Conservation (phyloP, 2,888 invertebrate species). For the Amiota communis region DNA sequence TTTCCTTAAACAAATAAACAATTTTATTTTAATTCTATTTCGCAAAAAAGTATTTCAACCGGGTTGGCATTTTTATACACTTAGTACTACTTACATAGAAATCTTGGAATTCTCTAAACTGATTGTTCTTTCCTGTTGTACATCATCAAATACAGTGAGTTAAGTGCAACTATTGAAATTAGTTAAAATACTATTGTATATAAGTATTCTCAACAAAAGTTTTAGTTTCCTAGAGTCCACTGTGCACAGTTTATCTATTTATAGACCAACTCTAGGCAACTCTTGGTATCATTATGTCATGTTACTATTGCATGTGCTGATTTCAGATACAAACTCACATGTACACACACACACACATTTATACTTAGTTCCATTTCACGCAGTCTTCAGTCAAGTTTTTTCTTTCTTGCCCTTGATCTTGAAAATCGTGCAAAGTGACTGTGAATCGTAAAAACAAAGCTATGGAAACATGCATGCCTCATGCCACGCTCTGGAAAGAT, state of each 20-base stretch:
- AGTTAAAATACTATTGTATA: too few species aligned
- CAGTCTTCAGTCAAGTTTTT: not conserved
- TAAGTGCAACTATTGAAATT: too few species aligned
- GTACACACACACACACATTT: not conserved
- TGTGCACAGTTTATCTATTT: constrained; percentile 26
- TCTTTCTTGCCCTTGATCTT: constrained; percentile 62
- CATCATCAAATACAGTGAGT: too few species aligned
- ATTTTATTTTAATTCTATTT: not conserved
- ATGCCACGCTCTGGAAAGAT: not conserved
- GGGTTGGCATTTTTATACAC: too few species aligned
- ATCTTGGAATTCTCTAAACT: too few species aligned
- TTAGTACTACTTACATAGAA: too few species aligned
- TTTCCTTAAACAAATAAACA: not conserved
- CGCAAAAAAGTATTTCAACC: not conserved
- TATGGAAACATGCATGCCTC: constrained; percentile 7
- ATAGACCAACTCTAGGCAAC: constrained; percentile 42
- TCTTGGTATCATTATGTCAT: constrained; percentile 69
- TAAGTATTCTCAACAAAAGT: too few species aligned
- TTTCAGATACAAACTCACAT: constrained; percentile 8
- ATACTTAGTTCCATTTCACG: not conserved
- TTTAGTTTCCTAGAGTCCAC: not conserved
- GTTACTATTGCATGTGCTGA: constrained; percentile 51
- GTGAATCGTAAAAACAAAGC: constrained; percentile 13
- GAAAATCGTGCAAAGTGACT: constrained; percentile 53
- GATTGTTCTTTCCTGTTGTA: too few species aligned